These are phyloP conservation scores for Danio kyathit DNA, from an alignment of 2,797 vertebrate genomes.

Conservation along the genomic window DNA sequence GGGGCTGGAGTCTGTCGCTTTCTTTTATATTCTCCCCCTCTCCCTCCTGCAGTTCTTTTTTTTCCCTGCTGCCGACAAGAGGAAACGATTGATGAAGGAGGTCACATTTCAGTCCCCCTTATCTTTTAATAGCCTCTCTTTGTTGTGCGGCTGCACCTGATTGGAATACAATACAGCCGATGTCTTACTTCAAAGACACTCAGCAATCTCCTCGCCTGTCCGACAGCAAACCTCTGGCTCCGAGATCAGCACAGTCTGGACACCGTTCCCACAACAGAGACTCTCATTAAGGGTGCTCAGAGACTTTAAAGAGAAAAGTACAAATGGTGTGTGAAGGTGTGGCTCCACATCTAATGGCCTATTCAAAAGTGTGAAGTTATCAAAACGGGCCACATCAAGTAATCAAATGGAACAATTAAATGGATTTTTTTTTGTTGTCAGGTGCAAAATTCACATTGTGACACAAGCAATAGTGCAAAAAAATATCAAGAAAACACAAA, in stretches of 20 bases:
- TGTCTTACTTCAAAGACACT: slow-evolving; percentile 49
- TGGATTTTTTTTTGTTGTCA: not conserved
- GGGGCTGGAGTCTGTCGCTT: slow-evolving; percentile 29
- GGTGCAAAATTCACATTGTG: not conserved
- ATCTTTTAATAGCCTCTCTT: slow-evolving; percentile 83
- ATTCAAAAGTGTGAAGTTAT: not conserved
- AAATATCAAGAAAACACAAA: no score
- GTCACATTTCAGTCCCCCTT: slow-evolving; percentile 76
- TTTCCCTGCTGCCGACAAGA: slow-evolving; percentile 16
- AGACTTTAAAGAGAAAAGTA: not conserved
- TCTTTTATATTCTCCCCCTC: slow-evolving; percentile 31
- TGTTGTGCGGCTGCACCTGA: slow-evolving; percentile 76
- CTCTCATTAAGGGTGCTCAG: not conserved
- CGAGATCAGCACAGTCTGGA: slow-evolving; percentile 26
- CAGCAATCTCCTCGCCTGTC: slow-evolving; percentile 24
- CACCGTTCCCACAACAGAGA: not conserved
- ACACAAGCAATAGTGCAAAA: not conserved
- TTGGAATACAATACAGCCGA: slow-evolving; percentile 71
- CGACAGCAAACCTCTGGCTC: slow-evolving; percentile 4
- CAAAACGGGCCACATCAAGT: not conserved
- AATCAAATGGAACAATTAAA: not conserved
- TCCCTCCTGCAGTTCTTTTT: slow-evolving; percentile 1
- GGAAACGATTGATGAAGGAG: slow-evolving; percentile 71
- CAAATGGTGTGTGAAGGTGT: not conserved
- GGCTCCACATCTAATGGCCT: not conserved